These are phyloP conservation scores for Charina bottae DNA, from an alignment of 2,113 vertebrate genomes.

Conservation along the genomic window DNA sequence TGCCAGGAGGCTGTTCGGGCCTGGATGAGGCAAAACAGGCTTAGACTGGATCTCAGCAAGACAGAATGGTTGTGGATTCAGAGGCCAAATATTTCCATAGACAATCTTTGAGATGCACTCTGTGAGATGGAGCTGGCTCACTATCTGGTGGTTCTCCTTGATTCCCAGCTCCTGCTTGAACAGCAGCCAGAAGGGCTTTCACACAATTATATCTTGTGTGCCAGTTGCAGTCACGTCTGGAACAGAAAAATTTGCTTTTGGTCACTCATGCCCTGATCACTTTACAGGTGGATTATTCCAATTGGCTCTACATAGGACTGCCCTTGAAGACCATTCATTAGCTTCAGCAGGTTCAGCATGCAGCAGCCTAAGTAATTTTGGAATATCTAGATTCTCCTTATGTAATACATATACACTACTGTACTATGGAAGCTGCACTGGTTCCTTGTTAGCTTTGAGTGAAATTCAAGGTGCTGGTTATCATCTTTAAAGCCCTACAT, in stretches of 20 bases:
- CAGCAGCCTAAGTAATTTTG: background rate
- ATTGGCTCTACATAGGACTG: background rate
- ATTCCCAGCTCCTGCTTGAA: background rate
- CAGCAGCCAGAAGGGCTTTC: background rate
- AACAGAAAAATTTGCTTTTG: background rate
- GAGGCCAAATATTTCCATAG: background rate
- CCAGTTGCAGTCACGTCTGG: background rate
- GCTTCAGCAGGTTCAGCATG: background rate
- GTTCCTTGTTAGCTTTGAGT: background rate
- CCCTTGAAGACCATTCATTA: background rate
- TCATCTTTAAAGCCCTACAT: background rate
- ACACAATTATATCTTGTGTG: background rate
- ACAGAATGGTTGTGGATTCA: background rate
- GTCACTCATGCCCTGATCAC: background rate
- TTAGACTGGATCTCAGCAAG: background rate
- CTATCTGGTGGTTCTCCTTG: background rate
- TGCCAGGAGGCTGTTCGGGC: background rate
- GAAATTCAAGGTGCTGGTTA: background rate
- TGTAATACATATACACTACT: background rate
- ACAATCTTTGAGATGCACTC: background rate
- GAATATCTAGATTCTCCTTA: background rate
- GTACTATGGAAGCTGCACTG: background rate
- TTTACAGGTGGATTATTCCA: background rate
- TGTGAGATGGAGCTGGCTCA: background rate
- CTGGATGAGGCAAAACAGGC: background rate